Base-by-base conservation (phyloP, 2,797 vertebrate genomes). In the Megaceryle alcyon region DNA sequence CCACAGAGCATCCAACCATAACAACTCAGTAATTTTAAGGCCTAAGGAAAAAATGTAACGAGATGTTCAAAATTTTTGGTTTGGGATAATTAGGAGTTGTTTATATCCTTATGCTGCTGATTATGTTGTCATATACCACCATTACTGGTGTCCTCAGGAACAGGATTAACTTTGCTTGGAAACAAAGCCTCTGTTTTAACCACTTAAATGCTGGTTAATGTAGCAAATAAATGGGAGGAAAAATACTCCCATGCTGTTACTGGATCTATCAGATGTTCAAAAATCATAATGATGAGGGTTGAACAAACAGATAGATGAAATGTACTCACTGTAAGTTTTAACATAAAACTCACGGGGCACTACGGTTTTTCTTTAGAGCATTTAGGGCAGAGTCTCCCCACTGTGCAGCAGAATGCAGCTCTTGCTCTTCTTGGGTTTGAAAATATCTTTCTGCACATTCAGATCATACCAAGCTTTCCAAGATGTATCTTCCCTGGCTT, bases 1-100 rank as follows among this genome's bases (percentile, higher is more conserved):
- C 96, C 96, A 92, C 94, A 93, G 94, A 97, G 91, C 95, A 97
- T 93, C 92, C 97, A 96, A 95, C 90, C 95, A 97, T 93, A 98
- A 93, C 90, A 95, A 96, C 83, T 96, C 84, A 61, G 86, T 96
- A 97, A 97, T 97, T 97, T 97, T 96, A 95, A 97, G 83, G 85
- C 94, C 92, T 96, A 71, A 88, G 92, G 96, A 96, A 97, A 97
- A 82, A 97, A 82, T 84, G 94, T 91, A 96, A 95, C 95, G 94
- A 97, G 95, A 97, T 96, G 96, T 97, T 97, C 13, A 95, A 95
- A 94, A 96, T 64, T 64, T 78, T 96, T 90, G 93, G 84, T 94
- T 96, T 97, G 78, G 91, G 94, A 96, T 97, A 95, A 97, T 94
- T 81, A 60, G 95, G 93, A 90, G 79, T 94, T 95, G 89, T 94